A percentile compares a stretch with the other conserved stretches of the same genome.
Evolutionary conservation across 2,888 invertebrate species (phyloP).

Genomic region (Tipula helvola): DNA sequence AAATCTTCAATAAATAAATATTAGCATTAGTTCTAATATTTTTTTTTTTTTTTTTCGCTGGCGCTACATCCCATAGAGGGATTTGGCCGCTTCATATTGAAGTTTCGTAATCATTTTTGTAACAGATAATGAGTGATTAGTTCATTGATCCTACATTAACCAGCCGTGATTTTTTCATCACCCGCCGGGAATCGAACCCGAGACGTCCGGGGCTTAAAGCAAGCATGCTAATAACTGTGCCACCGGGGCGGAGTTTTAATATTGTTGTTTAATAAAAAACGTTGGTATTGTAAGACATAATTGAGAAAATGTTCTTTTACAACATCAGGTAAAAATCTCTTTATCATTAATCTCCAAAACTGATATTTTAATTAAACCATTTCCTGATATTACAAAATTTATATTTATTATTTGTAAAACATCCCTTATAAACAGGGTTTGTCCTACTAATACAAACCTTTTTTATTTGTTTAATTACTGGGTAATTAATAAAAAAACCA

Average conservation of each 20-base stretch:
- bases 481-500: constrained; percentile 38
- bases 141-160: no score
- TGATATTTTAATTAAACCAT: constrained; percentile 55
- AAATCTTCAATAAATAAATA: constrained; percentile 34
- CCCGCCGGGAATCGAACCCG: no score
- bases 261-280: constrained; percentile 52
- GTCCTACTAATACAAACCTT: constrained; percentile 42
- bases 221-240: no score
- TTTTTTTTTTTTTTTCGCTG: no score
- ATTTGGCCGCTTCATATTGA: no score
- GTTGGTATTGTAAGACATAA: constrained; percentile 57
- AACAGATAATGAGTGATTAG: no score
- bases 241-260: no score
- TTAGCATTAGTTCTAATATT: constrained; percentile 49
- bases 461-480: constrained; percentile 36
- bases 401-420: constrained; percentile 26
- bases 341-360: constrained; percentile 57
- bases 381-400: constrained; percentile 37
- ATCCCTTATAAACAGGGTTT: constrained; percentile 43
- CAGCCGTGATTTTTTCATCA: no score
- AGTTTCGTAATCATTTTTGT: no score
- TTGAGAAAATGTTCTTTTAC: constrained; percentile 43
- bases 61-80: no score
- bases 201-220: no score
- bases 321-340: constrained; percentile 38